A percentile compares a stretch with the other conserved stretches of the same genome.
Conservation (phyloP, 2,888 invertebrate species). For the Clitarchus hookeri region DNA sequence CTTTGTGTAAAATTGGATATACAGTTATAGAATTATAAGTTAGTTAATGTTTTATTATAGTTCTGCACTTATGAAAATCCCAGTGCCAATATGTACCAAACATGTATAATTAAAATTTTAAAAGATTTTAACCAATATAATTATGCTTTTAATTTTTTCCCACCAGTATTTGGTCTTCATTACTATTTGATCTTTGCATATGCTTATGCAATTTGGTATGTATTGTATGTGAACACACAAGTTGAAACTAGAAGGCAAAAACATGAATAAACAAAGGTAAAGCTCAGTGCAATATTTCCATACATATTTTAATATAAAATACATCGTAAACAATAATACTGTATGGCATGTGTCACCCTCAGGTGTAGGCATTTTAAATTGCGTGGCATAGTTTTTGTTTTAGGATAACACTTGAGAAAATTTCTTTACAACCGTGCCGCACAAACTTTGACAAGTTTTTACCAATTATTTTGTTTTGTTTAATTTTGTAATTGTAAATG, state of each 20-base stretch:
- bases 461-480: no score
- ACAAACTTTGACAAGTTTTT: no score
- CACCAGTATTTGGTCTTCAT: slow-evolving; percentile 29
- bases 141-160: not conserved
- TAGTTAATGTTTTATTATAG: slow-evolving; percentile 32
- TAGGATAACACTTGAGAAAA: no score
- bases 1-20: slow-evolving; percentile 38
- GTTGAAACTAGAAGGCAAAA: not conserved
- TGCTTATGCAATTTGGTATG: slow-evolving; percentile 36
- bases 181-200: slow-evolving; percentile 37
- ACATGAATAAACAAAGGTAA: no score
- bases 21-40: slow-evolving; percentile 30
- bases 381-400: no score
- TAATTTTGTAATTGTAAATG: no score
- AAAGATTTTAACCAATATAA: slow-evolving; percentile 33
- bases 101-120: slow-evolving; percentile 37
- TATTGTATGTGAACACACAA: slow-evolving; percentile 28
- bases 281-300: no score
- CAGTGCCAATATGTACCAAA: slow-evolving; percentile 38
- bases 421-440: no score
- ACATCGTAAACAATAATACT: no score
- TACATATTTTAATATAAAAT: no score
- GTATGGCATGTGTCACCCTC: no score
- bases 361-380: no score
- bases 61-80: slow-evolving; percentile 33